phyloP scores from a whole-genome alignment of 2,888 invertebrate genomes.

The Himalopsyche kuldschensis region DNA sequence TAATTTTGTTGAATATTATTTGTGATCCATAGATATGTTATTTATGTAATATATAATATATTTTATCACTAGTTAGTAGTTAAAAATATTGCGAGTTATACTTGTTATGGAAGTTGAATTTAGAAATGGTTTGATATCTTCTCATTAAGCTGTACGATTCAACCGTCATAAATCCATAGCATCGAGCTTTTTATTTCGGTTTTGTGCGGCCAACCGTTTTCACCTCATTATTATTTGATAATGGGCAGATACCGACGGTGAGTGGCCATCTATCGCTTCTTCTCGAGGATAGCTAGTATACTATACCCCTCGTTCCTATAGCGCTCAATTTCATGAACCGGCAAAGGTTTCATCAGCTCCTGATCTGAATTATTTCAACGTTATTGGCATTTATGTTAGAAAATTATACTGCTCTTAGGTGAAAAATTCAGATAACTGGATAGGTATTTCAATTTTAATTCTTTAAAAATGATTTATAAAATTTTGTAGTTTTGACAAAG shows the following conservation, averaged over 20 bases:
- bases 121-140: neutral
- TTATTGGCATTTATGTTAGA: neutral
- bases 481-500: too few species aligned
- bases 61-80: too few species aligned
- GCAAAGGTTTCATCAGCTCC: neutral
- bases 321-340: neutral
- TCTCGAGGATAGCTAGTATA: neutral
- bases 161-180: neutral
- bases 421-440: too few species aligned
- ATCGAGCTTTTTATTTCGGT: conserved; percentile 29
- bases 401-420: too few species aligned
- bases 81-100: too few species aligned
- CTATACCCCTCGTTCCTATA: neutral
- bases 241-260: conserved; percentile 24
- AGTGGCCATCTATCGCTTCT: neutral
- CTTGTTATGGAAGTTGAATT: neutral
- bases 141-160: neutral
- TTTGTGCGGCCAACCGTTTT: conserved; percentile 36
- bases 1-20: too few species aligned
- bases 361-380: neutral
- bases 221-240: conserved; percentile 38
- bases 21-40: too few species aligned
- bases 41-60: too few species aligned
- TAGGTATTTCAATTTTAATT: too few species aligned
- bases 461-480: too few species aligned